Percentiles rank a stretch among this genome's conserved stretches.
These are phyloP conservation scores for Psittacara wagleri DNA, from an alignment of 2,113 vertebrate genomes.

Conservation along the genomic window DNA sequence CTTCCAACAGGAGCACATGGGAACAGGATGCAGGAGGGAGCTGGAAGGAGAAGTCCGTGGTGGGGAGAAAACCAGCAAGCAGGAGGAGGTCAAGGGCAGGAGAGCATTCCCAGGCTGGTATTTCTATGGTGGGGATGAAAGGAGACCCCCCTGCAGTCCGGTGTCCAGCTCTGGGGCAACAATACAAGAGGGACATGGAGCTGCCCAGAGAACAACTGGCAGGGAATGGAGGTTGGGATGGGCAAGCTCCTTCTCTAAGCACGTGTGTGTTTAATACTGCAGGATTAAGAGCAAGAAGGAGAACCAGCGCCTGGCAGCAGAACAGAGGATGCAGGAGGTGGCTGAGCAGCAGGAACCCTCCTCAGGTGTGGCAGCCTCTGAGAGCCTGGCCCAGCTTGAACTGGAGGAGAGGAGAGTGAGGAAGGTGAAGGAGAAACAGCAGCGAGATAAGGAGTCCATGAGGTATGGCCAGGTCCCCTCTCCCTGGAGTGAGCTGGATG, in stretches of 20 bases:
- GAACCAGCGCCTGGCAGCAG: conserved; percentile 74
- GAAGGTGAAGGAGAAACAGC: conserved; percentile 61
- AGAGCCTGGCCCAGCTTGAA: conserved; percentile 71
- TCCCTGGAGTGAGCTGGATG: fast-evolving
- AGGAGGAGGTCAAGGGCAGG: neutral
- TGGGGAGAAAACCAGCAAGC: neutral
- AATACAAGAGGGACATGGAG: neutral
- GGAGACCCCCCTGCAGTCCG: neutral
- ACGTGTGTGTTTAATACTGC: neutral
- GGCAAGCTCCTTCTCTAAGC: neutral
- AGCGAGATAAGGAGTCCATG: conserved; percentile 66
- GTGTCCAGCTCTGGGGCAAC: neutral
- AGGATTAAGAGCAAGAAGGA: conserved; percentile 91
- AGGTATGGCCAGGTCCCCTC: conserved; percentile 59
- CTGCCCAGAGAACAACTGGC: neutral
- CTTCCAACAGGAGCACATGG: neutral
- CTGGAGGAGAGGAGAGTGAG: conserved; percentile 72
- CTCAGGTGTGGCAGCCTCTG: conserved; percentile 63
- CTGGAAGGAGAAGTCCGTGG: neutral
- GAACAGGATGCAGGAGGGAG: neutral
- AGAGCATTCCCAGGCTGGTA: neutral
- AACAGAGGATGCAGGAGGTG: conserved; percentile 67
- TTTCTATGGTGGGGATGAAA: neutral
- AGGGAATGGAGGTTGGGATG: neutral
- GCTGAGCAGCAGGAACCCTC: neutral